Percentiles rank a stretch among this genome's conserved stretches.
These are phyloP conservation scores for Pachliopta kotzebuea DNA, from an alignment of 2,888 invertebrate genomes.

Conservation along the genomic window DNA sequence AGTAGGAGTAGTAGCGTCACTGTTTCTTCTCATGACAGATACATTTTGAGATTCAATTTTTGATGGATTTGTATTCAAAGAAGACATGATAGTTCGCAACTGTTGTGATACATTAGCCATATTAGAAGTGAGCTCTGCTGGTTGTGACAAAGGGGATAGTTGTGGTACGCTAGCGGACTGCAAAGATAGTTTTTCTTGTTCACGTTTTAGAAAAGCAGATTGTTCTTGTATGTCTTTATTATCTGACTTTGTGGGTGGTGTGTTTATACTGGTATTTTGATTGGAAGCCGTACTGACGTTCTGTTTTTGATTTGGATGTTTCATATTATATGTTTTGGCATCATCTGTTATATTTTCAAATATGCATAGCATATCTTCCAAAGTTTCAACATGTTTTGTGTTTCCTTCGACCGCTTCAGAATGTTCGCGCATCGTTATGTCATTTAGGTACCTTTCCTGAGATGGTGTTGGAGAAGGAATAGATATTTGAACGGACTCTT, in stretches of 20 bases:
- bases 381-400: constrained; percentile 81
- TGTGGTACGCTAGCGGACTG: constrained; percentile 82
- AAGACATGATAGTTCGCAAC: constrained; percentile 83
- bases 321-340: constrained; percentile 55
- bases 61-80: constrained; percentile 76
- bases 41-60: constrained; percentile 71
- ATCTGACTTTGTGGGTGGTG: constrained; percentile 42
- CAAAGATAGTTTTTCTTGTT: constrained; percentile 58
- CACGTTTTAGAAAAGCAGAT: constrained; percentile 54
- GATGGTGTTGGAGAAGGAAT: constrained; percentile 84
- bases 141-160: constrained; percentile 86
- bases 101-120: constrained; percentile 87
- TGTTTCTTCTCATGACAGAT: constrained; percentile 68
- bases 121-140: constrained; percentile 85
- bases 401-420: constrained; percentile 76
- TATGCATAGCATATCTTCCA: constrained; percentile 86
- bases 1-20: constrained; percentile 63
- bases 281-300: constrained; percentile 36
- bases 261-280: constrained; percentile 43
- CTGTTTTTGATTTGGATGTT: constrained; percentile 47
- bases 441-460: constrained; percentile 82
- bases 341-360: constrained; percentile 82
- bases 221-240: constrained; percentile 54
- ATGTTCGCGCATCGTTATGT: constrained; percentile 82
- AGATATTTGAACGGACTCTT: constrained; percentile 83